Base-by-base conservation (phyloP, 2,888 invertebrate genomes). In the Ypsolopha sequella region DNA sequence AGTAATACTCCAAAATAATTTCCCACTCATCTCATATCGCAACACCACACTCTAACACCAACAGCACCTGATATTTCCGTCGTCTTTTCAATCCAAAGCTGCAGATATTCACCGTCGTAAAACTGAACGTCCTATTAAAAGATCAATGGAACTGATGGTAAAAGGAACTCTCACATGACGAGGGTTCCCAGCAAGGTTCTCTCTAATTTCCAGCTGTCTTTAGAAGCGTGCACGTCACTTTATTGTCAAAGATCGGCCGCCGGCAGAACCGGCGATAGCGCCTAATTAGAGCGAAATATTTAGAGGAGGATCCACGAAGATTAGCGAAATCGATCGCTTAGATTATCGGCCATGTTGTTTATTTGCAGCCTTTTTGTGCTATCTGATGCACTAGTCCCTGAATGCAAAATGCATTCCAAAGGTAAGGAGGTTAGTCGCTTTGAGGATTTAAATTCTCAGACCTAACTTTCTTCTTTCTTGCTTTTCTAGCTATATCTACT, bases 161-260 rank as follows among this genome's bases (percentile, higher is more conserved):
- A 14, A 14, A 6, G 13, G 43, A 14, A 24, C 24, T 43, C 0
- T 9, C 24, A 43, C 13, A 24, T 24, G 24, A 24, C 4, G 24
- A 24, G 24, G 24, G 24, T 24, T 24, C 24, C 24, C 66, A 61
- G 68, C 71, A 62, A 54, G 52, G 51, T 60, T 61, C 64, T 63
- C 64, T 73, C 63, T 76, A 76, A 76, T 75, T 73, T 73, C 60
- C 53, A 48, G 50, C 65, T 60, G 70, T 76, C 70, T 65, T 65
- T 60, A 68, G 66, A 35, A 65, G 69, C 78, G 76, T 75, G 77
- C 68, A 60, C 64, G 60, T 61, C 70, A 61, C 70, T 69, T 79
- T 76, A 70, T 70, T 75, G 80, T 76, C 80, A 76, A 72, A 65
- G 60, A 56, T 33, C 56, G 51, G 71, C 82, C 76, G 66, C 68